Conservation (phyloP, 2,888 invertebrate genomes). For the Brassicogethes aeneus region DNA sequence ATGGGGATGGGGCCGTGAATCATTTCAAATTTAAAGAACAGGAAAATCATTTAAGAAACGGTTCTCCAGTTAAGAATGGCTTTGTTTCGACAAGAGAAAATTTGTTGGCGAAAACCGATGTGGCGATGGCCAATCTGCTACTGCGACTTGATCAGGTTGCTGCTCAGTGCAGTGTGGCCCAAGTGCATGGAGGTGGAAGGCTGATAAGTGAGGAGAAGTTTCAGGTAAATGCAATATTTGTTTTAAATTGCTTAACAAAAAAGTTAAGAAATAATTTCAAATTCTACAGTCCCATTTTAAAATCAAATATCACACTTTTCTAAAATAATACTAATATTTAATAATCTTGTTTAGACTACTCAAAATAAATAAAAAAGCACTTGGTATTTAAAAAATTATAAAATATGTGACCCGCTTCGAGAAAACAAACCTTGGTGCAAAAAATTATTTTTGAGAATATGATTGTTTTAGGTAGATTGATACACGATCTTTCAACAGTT, state of each 20-base stretch:
- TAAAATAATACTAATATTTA: not conserved
- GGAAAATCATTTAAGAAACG: constrained; percentile 4
- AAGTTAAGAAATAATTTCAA: too few species aligned
- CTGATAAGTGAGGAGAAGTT: constrained; percentile 70
- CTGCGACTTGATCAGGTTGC: constrained; percentile 62
- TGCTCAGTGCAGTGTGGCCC: constrained; percentile 62
- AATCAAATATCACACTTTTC: too few species aligned
- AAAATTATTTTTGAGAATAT: too few species aligned
- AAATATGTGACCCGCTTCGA: too few species aligned
- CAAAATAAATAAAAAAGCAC: not conserved
- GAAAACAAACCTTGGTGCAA: too few species aligned
- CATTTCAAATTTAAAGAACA: constrained; percentile 10
- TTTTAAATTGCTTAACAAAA: too few species aligned
- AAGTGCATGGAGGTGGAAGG: constrained; percentile 65
- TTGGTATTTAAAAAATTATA: too few species aligned
- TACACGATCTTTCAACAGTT: too few species aligned
- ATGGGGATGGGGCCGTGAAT: not conserved
- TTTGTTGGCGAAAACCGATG: constrained; percentile 58
- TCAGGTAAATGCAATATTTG: constrained; percentile 52
- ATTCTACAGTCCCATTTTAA: too few species aligned
- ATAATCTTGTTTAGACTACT: too few species aligned
- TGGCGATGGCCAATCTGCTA: constrained; percentile 58
- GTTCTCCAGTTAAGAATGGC: constrained; percentile 24
- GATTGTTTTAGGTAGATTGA: too few species aligned
- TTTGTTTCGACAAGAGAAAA: constrained; percentile 42